Base-by-base conservation (phyloP, 1,140 invertebrate genomes). In the Pristionchus pacificus region DNA sequence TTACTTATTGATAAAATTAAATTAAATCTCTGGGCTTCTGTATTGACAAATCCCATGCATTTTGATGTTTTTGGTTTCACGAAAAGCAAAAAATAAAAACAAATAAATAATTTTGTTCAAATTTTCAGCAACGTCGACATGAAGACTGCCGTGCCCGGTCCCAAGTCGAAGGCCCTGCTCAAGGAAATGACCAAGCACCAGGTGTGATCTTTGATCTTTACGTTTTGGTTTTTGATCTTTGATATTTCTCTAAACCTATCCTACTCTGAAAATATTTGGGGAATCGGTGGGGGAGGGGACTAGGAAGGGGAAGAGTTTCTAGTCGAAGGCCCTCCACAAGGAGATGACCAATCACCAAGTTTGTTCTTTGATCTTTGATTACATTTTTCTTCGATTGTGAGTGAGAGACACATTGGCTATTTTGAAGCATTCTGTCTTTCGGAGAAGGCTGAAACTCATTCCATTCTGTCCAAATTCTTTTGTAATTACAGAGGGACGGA, bases 61-160 rank as follows among this genome's bases (percentile, higher is more conserved):
- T n/a, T n/a, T n/a, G n/a, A n/a, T n/a, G n/a, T n/a, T n/a, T n/a
- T n/a, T n/a, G n/a, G n/a, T n/a, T n/a, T n/a, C n/a, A n/a, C n/a
- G n/a, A n/a, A n/a, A n/a, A n/a, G n/a, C n/a, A n/a, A n/a, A n/a
- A n/a, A n/a, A n/a, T n/a, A n/a, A n/a, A n/a, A n/a, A n/a, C n/a
- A n/a, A n/a, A n/a, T n/a, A n/a, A n/a, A n/a, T n/a, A n/a, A n/a
- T n/a, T n/a, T n/a, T n/a, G n/a, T n/a, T n/a, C n/a, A n/a, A n/a
- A n/a, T n/a, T n/a, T n/a, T n/a, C n/a, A n/a, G n/a, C n/a, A 49
- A 6, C 6, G 38, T 49, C 38, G 38, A 49, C 19, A 84, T 91
- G 3, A 87, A 87, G 74, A 91, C 90, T 2, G 77, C 85, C 2
- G 84, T 91, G 60, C 91, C 91, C 28, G 91, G 91, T 24, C 91